Evolutionary conservation across 2,113 vertebrate genomes (phyloP).

Genomic region (Sula dactylatra): DNA sequence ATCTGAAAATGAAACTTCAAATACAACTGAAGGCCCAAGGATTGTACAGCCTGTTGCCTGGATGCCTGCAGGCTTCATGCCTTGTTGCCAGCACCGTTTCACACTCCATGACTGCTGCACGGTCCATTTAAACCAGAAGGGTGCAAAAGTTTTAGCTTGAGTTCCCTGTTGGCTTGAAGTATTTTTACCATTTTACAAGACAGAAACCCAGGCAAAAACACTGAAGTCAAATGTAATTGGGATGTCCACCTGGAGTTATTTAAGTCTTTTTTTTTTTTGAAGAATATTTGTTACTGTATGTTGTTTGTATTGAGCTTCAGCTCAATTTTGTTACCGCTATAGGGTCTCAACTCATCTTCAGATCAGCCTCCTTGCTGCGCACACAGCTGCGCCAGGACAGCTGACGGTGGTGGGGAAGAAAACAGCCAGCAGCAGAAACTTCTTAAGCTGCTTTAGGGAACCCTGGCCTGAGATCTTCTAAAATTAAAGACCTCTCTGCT

Average conservation of each 20-base stretch:
- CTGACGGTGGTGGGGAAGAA: rapidly evolving
- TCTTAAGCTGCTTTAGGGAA: not conserved
- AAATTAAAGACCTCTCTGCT: not conserved
- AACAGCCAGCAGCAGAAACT: not conserved
- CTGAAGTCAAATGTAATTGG: not conserved
- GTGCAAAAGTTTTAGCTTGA: not conserved
- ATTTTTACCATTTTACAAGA: not conserved
- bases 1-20: not conserved
- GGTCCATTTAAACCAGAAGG: not conserved
- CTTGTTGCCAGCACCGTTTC: not conserved
- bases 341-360: not conserved
- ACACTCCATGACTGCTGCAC: not conserved
- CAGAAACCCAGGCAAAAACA: not conserved
- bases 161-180: not conserved
- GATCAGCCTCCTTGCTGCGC: not conserved
- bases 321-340: not conserved
- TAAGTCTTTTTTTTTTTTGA: not conserved
- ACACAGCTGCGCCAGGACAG: not conserved
- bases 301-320: not conserved
- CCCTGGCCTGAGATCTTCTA: not conserved
- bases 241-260: not conserved
- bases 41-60: not conserved
- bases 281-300: not conserved
- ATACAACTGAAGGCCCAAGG: not conserved
- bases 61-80: not conserved